Base-by-base conservation (phyloP, 2,888 invertebrate genomes). In the Conops quadrifasciatus region DNA sequence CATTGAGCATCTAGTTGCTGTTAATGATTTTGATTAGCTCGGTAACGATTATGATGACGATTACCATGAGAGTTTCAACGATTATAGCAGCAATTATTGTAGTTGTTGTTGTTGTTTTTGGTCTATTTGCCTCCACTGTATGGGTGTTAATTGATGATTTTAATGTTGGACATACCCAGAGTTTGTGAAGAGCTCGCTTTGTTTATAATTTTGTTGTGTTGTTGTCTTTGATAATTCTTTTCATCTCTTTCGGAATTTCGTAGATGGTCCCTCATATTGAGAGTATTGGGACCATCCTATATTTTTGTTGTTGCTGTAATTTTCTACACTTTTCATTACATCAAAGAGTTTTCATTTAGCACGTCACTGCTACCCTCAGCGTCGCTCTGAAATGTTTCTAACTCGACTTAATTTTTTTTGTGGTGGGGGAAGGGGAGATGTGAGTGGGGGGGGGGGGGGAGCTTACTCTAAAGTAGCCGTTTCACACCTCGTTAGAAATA, bases 401-500 rank as follows among this genome's bases (percentile, higher is more conserved):
- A 26, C 59, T 21, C n/a, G 56, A 2, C 21, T 4, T 36, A 9
- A 36, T 36, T 9, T 36, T 36, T 36, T 36, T 36, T 9, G 36
- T 4, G 36, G 9, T 36, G 4, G 36, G 36, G 4, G 4, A 36
- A 4, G 9, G 36, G 4, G 36, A 36, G 5, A 36, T 4, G 36
- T 36, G 36, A 9, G 9, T 36, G 36, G 36, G 9, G 36, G 36
- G 4, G 4, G 36, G 36, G 9, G 4, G 36, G 5, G 9, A 9
- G 36, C 5, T 36, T 36, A 36, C 36, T 36, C 9, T 36, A 36
- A 36, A 4, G 36, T 36, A 78, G 80, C 30, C 3, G 80, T 79
- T 83, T 82, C 83, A 82, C 82, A 82, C 82, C 83, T 79, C 79
- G 82, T 82, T 82, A 82, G 82, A 84, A 84, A 84, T 82, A 82